Conservation (phyloP, 2,113 vertebrate genomes). For the Conger conger region DNA sequence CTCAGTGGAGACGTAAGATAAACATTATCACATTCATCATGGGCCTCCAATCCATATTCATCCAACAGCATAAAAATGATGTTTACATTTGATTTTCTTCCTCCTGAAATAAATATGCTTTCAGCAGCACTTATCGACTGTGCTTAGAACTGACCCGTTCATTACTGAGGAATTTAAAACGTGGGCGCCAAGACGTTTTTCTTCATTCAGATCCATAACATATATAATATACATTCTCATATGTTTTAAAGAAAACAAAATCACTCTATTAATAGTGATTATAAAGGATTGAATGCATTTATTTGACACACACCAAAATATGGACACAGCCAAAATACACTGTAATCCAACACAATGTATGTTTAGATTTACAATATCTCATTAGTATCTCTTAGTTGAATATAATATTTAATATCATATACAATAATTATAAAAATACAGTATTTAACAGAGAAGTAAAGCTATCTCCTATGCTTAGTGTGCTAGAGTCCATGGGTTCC, state of each 20-base stretch:
- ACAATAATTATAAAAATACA: background rate
- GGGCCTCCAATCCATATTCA: background rate
- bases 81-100: background rate
- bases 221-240: background rate
- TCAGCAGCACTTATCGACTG: background rate
- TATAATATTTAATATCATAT: background rate
- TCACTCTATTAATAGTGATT: background rate
- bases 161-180: conserved; percentile 26
- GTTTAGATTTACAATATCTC: background rate
- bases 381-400: background rate
- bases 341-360: background rate
- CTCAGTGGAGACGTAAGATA: background rate
- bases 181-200: background rate
- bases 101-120: background rate
- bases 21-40: background rate
- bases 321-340: background rate
- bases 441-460: background rate
- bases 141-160: conserved; percentile 3
- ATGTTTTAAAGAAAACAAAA: background rate
- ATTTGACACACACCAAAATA: background rate
- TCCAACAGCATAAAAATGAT: background rate
- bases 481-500: background rate
- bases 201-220: background rate
- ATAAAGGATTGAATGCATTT: background rate
- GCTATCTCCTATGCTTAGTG: background rate